Percentiles rank a stretch among this genome's conserved stretches.
These are phyloP conservation scores for Pedionomus torquatus DNA, from an alignment of 2,113 vertebrate genomes.

Conservation along the genomic window DNA sequence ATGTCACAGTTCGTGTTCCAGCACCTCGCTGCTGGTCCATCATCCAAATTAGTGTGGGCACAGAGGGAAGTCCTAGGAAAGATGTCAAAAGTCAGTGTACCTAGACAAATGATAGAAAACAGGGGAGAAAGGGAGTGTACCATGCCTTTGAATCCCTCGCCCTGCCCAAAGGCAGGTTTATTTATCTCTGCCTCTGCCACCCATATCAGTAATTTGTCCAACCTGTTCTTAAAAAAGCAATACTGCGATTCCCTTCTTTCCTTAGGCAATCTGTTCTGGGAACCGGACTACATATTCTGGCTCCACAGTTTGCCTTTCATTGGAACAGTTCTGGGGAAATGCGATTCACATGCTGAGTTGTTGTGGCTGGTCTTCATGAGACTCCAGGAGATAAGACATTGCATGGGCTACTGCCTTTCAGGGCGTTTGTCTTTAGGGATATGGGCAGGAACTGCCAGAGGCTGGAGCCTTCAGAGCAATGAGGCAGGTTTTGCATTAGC, in stretches of 20 bases:
- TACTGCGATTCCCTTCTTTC: background rate
- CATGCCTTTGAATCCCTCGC: background rate
- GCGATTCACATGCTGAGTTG: background rate
- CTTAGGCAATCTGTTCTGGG: background rate
- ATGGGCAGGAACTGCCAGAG: background rate
- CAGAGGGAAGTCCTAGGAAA: background rate
- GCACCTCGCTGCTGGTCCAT: background rate
- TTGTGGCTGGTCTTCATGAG: background rate
- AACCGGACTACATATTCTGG: background rate
- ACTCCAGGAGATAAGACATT: accelerated
- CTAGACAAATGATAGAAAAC: background rate
- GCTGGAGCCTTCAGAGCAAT: background rate
- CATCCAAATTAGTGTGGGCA: background rate
- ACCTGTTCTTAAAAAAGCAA: background rate
- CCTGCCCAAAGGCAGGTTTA: background rate
- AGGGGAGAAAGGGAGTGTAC: background rate
- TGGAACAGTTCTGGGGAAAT: background rate
- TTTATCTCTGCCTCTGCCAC: background rate
- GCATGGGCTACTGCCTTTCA: background rate
- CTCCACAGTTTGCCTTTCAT: background rate
- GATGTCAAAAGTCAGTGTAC: background rate
- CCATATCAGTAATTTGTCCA: background rate
- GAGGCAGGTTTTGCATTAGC: background rate
- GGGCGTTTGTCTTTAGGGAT: background rate
- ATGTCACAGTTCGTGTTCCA: background rate